Conservation (phyloP, 2,113 vertebrate species). For the Brachyistius frenatus region DNA sequence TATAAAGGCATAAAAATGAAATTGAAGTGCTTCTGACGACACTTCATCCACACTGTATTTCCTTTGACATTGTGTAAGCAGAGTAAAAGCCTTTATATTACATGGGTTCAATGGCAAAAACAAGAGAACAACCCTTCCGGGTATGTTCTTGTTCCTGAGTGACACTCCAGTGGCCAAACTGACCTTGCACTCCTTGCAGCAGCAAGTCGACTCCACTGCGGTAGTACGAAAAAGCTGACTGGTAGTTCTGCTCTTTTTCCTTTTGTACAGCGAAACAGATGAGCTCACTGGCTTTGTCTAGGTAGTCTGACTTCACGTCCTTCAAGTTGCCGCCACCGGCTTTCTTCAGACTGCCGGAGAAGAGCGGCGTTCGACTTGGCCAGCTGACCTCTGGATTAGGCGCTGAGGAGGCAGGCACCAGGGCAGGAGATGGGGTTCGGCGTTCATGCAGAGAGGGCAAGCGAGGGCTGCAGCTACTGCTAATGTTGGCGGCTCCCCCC, state of each 20-base stretch:
- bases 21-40: not conserved
- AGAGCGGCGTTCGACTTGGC: slow-evolving; percentile 80
- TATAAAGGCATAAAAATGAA: no score
- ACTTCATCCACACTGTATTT: not conserved
- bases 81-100: not conserved
- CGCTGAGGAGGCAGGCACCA: slow-evolving; percentile 75
- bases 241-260: slow-evolving; percentile 93
- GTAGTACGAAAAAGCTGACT: slow-evolving; percentile 92
- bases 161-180: slow-evolving; percentile 27
- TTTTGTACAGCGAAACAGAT: slow-evolving; percentile 93
- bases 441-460: slow-evolving; percentile 66
- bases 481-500: slow-evolving; percentile 75
- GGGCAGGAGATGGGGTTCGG: slow-evolving; percentile 62
- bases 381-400: slow-evolving; percentile 85
- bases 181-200: slow-evolving; percentile 98
- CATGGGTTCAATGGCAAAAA: not conserved
- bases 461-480: slow-evolving; percentile 77
- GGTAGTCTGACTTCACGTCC: slow-evolving; percentile 88
- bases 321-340: slow-evolving; percentile 18
- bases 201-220: slow-evolving; percentile 94
- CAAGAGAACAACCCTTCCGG: not conserved
- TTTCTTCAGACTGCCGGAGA: slow-evolving; percentile 86
- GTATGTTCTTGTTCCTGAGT: not conserved
- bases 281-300: slow-evolving; percentile 92
- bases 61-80: not conserved